These are phyloP conservation scores for Hypotaenidia philippensis DNA, from an alignment of 2,797 vertebrate genomes.

Conservation along the genomic window DNA sequence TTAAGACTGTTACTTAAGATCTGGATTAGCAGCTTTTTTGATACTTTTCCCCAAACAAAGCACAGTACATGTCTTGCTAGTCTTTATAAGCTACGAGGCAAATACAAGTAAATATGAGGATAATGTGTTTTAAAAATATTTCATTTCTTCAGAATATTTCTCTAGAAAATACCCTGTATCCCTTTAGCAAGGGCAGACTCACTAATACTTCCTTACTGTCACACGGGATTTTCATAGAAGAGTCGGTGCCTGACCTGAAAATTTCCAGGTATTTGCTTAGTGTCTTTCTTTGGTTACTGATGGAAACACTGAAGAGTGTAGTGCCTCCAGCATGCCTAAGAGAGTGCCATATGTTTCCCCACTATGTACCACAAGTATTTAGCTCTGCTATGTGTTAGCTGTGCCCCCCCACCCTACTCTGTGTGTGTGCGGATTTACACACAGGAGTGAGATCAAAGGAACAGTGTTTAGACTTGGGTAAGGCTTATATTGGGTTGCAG, in stretches of 20 bases:
- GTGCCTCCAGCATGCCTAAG: not conserved
- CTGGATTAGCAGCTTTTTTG: conserved; percentile 30
- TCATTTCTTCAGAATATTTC: not conserved
- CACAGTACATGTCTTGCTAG: not conserved
- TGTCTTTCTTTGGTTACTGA: not conserved
- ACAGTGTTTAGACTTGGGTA: not conserved
- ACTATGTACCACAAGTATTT: not conserved
- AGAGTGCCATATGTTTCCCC: not conserved
- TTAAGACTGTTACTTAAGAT: conserved; percentile 24
- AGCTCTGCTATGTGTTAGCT: not conserved
- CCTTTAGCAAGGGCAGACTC: not conserved
- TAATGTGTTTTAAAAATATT: not conserved
- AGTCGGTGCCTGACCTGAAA: not conserved
- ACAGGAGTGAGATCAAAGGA: not conserved
- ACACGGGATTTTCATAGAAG: not conserved
- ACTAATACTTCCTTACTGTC: not conserved
- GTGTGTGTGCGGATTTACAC: not conserved
- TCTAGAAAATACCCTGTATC: not conserved
- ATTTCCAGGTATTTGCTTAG: not conserved
- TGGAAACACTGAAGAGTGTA: not conserved
- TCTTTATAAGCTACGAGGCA: not conserved
- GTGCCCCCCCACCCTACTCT: not conserved
- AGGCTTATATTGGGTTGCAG: not conserved
- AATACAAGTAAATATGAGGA: not conserved
- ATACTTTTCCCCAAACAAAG: not conserved